These are phyloP conservation scores for Macheiramphus alcinus DNA, from an alignment of 2,113 vertebrate genomes.

Conservation along the genomic window DNA sequence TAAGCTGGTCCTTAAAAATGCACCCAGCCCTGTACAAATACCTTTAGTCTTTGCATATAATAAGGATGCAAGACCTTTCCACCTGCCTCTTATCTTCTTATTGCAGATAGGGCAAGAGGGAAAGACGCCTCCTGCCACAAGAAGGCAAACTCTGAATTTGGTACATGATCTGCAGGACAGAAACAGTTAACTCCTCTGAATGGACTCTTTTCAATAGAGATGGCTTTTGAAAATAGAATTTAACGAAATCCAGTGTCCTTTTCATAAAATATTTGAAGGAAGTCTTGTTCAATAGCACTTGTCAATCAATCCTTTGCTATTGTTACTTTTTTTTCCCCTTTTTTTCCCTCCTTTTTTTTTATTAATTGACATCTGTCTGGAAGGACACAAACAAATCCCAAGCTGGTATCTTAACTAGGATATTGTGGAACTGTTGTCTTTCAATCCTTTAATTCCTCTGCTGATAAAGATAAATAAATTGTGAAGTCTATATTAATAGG, in stretches of 20 bases:
- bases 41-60: neutral
- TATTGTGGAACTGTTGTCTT: neutral
- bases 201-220: slow-evolving; percentile 31
- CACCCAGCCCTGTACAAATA: neutral
- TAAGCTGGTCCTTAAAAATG: slow-evolving; percentile 6
- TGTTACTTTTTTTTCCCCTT: neutral
- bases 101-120: slow-evolving; percentile 3
- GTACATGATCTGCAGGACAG: neutral
- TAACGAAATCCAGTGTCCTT: slow-evolving; percentile 63
- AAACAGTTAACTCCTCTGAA: slow-evolving; percentile 54
- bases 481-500: neutral
- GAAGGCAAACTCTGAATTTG: slow-evolving; percentile 6
- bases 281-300: slow-evolving; percentile 30
- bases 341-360: neutral
- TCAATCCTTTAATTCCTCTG: neutral
- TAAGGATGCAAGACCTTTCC: neutral
- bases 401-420: slow-evolving; percentile 35
- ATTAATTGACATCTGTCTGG: slow-evolving; percentile 46
- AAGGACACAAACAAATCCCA: slow-evolving; percentile 59
- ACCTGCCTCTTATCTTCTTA: slow-evolving; percentile 14
- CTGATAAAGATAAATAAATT: neutral
- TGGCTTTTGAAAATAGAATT: slow-evolving; percentile 60
- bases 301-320: slow-evolving; percentile 56
- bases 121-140: neutral
- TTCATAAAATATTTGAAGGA: slow-evolving; percentile 67